Evolutionary conservation across 2,888 invertebrate genomes (phyloP).

Genomic region (Heliothis peltigera): DNA sequence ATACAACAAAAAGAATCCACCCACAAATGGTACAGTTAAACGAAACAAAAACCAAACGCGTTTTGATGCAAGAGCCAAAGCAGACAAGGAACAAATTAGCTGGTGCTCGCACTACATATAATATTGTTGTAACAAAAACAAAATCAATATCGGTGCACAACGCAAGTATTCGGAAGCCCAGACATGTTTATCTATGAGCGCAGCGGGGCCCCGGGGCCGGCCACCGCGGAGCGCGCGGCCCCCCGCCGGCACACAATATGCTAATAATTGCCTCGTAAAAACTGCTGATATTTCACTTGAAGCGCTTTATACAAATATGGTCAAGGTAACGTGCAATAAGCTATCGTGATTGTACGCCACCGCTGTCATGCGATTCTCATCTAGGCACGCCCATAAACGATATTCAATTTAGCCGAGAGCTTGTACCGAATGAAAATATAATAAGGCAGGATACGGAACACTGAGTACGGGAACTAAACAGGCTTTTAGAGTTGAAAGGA

Average conservation of each 20-base stretch:
- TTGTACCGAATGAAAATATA: not conserved
- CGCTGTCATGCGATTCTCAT: conserved; percentile 13
- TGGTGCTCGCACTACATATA: conserved; percentile 45
- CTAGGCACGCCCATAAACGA: not conserved
- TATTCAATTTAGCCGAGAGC: conserved; percentile 7
- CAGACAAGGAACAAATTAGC: conserved; percentile 55
- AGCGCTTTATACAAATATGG: conserved; percentile 61
- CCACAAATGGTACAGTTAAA: conserved; percentile 13
- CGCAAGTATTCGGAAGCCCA: conserved; percentile 64
- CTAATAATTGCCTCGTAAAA: conserved; percentile 75
- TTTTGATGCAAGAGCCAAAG: conserved; percentile 18
- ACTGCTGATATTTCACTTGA: conserved; percentile 68
- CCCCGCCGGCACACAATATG: conserved; percentile 71
- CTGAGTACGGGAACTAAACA: not conserved
- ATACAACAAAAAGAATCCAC: not conserved
- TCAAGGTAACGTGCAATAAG: conserved; percentile 55
- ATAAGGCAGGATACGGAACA: not conserved
- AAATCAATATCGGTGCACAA: conserved; percentile 61
- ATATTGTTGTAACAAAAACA: conserved; percentile 58
- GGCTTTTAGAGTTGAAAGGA: not conserved
- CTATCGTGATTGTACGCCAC: conserved; percentile 43
- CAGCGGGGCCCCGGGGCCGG: conserved; percentile 68
- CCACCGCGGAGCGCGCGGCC: conserved; percentile 59
- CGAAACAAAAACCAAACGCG: conserved; percentile 11
- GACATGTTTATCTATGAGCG: conserved; percentile 74